These are phyloP conservation scores for Malthinus seriepunctatus DNA, from an alignment of 2,888 invertebrate species.

Conservation along the genomic window DNA sequence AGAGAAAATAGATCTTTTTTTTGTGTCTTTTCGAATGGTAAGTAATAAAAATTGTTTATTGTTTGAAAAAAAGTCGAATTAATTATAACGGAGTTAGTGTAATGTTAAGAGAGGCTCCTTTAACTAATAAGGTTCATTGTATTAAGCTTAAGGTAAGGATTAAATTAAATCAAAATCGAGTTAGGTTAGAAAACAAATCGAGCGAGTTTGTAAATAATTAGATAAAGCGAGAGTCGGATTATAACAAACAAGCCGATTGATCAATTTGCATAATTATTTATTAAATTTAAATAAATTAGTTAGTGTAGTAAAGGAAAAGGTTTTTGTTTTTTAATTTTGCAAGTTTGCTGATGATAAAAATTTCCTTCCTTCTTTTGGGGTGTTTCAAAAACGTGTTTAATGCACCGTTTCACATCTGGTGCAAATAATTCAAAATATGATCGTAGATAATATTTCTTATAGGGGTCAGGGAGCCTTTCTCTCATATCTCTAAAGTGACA, in stretches of 20 bases:
- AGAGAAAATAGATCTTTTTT: no score
- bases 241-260: conserved; percentile 4
- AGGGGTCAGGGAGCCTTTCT: conserved; percentile 36
- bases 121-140: not conserved
- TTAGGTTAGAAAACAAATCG: conserved; percentile 5
- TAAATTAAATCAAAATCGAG: conserved; percentile 5
- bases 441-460: conserved; percentile 51
- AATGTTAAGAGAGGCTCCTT: no score
- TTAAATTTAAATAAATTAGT: conserved; percentile 2
- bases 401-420: conserved; percentile 46
- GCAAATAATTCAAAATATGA: conserved; percentile 51
- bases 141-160: conserved; percentile 2
- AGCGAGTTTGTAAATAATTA: conserved; percentile 2
- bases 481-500: conserved; percentile 53
- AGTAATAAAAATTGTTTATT: no score
- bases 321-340: not conserved
- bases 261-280: conserved; percentile 7
- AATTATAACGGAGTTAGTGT: no score
- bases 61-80: no score
- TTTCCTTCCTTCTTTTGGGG: conserved; percentile 22
- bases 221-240: conserved; percentile 6
- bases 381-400: conserved; percentile 25
- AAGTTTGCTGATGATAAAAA: conserved; percentile 26
- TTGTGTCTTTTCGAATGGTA: no score
- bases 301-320: not conserved